Conservation (phyloP, 2,113 vertebrate species). For the Genyomyrus donnyi region DNA sequence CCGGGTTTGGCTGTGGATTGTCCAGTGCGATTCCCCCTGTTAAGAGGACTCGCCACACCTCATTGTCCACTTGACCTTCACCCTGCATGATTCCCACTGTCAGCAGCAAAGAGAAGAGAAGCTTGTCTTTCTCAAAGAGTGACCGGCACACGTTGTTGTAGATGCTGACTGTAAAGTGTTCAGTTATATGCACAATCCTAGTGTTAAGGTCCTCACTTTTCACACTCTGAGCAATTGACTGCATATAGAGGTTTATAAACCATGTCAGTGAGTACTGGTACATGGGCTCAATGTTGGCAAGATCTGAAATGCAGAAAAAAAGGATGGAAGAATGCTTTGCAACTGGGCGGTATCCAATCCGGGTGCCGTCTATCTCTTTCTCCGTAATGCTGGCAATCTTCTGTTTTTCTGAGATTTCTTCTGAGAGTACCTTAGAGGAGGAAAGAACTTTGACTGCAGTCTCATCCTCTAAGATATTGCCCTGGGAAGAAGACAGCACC, state of each 20-base stretch:
- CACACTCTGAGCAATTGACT: slow-evolving; percentile 68
- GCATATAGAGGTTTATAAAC: slow-evolving; percentile 81
- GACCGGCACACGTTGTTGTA: slow-evolving; percentile 86
- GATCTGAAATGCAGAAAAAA: slow-evolving; percentile 87
- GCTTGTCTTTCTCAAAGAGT: slow-evolving; percentile 87
- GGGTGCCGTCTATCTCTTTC: slow-evolving; percentile 76
- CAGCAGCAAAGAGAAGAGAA: slow-evolving; percentile 83
- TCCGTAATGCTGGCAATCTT: slow-evolving; percentile 75
- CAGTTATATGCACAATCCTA: slow-evolving; percentile 67
- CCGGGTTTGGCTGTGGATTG: slow-evolving; percentile 79
- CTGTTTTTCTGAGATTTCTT: slow-evolving; percentile 85
- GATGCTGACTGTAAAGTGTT: slow-evolving; percentile 76
- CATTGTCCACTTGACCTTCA: slow-evolving; percentile 60
- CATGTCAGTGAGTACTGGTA: slow-evolving; percentile 86
- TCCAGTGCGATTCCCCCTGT: slow-evolving; percentile 82
- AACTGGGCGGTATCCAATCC: slow-evolving; percentile 83
- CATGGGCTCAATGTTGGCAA: slow-evolving; percentile 89
- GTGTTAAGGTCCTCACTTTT: slow-evolving; percentile 60
- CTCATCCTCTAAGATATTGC: slow-evolving; percentile 88
- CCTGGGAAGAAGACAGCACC: slow-evolving; percentile 76
- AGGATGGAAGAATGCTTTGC: slow-evolving; percentile 77
- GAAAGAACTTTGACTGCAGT: slow-evolving; percentile 78
- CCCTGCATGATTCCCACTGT: slow-evolving; percentile 80
- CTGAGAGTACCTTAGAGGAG: slow-evolving; percentile 78
- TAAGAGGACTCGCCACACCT: slow-evolving; percentile 77